Base-by-base conservation (phyloP, 2,888 invertebrate genomes). In the Pemphredon lugubris region DNA sequence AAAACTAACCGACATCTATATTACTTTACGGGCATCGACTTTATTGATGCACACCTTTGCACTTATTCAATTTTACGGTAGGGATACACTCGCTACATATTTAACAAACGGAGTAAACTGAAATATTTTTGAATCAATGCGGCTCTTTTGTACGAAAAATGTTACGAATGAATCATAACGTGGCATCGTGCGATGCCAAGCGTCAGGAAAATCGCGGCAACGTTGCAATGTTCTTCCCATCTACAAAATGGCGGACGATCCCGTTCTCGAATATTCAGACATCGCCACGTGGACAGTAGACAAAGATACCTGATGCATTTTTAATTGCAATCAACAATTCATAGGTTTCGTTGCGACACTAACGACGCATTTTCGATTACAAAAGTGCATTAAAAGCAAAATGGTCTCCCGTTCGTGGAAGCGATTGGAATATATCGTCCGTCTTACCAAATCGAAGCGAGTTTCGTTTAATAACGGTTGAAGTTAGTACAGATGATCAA, bases 181-280 rank as follows among this genome's bases (percentile, higher is more conserved):
- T 81, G 75, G 84, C 82, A 73, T 70, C 53, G 60, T 44, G 47
- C 50, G 60, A 74, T 72, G 58, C 48, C 37, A 71, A 78, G 82
- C 76, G 74, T 79, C 77, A 66, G 57, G 48, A 48, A 65, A 60
- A 64, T 79, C 55, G 37, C 50, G 79, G 77, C 74, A 79, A 74
- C 82, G 57, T 65, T 61, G 79, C 81, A 60, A 47, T 57, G 51
- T 55, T 75, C 63, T 74, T 73, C 71, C 76, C 81, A 82, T 77
- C 70, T 85, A 88, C 88, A 88, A 88, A 87, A 88, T 88, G 88
- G 88, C 87, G 73, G 86, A 75, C 81, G 72, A 66, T 77, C 67
- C 80, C 73, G 71, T 86, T 84, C 84, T 83, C 82, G 87, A 86
- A 87, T 81, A 82, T 85, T 88, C 87, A 82, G 63, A 39, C 72